These are phyloP conservation scores for Fulica atra DNA, from an alignment of 2,113 vertebrate genomes.

Conservation along the genomic window DNA sequence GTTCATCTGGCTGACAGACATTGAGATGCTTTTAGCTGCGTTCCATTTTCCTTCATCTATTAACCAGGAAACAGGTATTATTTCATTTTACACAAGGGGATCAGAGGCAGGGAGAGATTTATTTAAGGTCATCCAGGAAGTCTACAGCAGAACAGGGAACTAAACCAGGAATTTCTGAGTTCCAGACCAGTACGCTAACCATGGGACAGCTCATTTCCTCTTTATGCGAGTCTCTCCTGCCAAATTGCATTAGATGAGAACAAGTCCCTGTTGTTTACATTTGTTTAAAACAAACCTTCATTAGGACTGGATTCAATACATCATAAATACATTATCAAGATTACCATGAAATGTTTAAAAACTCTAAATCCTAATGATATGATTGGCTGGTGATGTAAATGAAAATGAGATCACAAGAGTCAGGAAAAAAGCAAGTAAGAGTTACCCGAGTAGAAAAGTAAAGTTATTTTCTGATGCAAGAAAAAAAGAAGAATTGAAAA, in stretches of 20 bases:
- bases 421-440: background rate
- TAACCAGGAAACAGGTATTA: background rate
- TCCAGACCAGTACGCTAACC: background rate
- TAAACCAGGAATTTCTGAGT: conserved; percentile 27
- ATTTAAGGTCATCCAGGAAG: background rate
- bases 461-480: background rate
- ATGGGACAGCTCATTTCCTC: conserved; percentile 51
- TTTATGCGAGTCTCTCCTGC: background rate
- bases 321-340: conserved; percentile 30
- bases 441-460: background rate
- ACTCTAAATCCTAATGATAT: background rate
- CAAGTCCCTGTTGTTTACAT: conserved; percentile 7
- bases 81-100: background rate
- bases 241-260: conserved; percentile 33
- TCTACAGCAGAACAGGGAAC: background rate
- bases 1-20: background rate
- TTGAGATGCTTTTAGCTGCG: background rate
- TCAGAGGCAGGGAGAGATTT: background rate
- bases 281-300: conserved; percentile 51
- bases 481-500: background rate
- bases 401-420: background rate
- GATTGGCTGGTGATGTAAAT: background rate
- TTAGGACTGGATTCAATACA: conserved; percentile 3
- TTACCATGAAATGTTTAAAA: conserved; percentile 2
- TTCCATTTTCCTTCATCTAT: background rate